A percentile compares a stretch with the other conserved stretches of the same genome.
phyloP scores from a whole-genome alignment of 2,888 invertebrate species.

The Lepas anatifera region DNA sequence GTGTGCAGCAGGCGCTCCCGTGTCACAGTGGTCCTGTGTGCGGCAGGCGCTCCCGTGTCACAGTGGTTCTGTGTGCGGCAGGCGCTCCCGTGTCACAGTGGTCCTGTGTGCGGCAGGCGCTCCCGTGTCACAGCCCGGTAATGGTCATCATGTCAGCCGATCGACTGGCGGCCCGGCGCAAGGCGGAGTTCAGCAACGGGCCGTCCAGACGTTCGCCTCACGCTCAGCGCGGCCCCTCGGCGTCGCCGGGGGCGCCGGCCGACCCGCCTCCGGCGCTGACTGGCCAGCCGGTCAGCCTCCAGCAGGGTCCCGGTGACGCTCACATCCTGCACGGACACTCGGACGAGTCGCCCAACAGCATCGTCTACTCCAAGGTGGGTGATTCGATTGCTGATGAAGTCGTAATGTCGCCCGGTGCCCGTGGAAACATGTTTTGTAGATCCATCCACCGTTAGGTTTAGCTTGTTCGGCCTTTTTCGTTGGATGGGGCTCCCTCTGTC shows the following conservation, averaged over 20 bases:
- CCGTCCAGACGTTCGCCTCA: too few relatives aligned
- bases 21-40: too few relatives aligned
- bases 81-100: too few relatives aligned
- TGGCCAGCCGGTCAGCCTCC: slow-evolving; percentile 16
- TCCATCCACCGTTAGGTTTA: too few relatives aligned
- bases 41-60: neutral
- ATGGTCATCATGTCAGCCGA: slow-evolving; percentile 26
- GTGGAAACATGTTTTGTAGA: too few relatives aligned
- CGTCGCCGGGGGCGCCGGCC: neutral
- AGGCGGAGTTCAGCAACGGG: neutral
- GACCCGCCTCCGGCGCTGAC: neutral
- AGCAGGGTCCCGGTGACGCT: neutral
- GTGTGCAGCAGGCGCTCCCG: too few relatives aligned
- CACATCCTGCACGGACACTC: slow-evolving; percentile 16
- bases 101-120: neutral
- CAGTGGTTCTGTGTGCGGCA: too few relatives aligned
- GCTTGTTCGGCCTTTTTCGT: too few relatives aligned
- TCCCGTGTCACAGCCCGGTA: neutral
- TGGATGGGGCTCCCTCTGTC: too few relatives aligned
- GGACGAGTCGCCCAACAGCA: slow-evolving; percentile 64
- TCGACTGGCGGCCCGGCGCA: slow-evolving; percentile 24
- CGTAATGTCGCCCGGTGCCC: too few relatives aligned
- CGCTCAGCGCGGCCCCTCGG: neutral
- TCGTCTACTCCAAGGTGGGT: slow-evolving; percentile 72
- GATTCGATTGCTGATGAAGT: too few relatives aligned